Evolutionary conservation across 2,797 vertebrate genomes (phyloP), one percentile per base, ranked within the genome.

Genomic region (Malurus leucopterus): DNA sequence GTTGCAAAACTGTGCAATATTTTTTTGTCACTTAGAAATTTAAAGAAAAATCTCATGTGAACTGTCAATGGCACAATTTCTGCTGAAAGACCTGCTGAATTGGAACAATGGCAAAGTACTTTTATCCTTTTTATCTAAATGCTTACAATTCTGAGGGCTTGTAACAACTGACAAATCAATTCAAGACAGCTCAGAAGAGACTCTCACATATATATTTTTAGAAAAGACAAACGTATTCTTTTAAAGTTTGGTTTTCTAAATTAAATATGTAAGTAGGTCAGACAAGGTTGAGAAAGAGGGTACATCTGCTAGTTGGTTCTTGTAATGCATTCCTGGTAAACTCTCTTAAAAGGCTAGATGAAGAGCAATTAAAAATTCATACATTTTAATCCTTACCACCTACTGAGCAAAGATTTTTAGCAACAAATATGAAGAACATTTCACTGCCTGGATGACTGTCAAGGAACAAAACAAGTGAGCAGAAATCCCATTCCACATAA

Each of bases 341-440:
- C 57, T 73, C 63, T 30, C 29, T 55, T 84, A 85, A 92, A 86
- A 95, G 70, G 84, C 43, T 88, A 84, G 57, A 47, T 71, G 51
- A 92, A 91, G 64, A 69, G 43, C 81, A 70, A 96, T 96, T 95
- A 96, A 95, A 96, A 96, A 96, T 95, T 95, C 91, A 96, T 95
- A 79, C 54, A 92, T 90, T 95, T 93, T 80, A 92, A 95, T 89
- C 73, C 68, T 58, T 80, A 84, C 90, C 76, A 91, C 90, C 77
- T 82, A 88, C 82, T 76, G 79, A 75, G 86, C 47, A 86, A 89
- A 91, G 89, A 87, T 36, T 91, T 86, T 86, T 89, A 90, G 84
- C 51, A 81, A 86, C 62, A 92, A 94, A 95, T 36, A 91, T 6
- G 17, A 65, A 94, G 91, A 95, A 93, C 62, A 83, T 88, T 95